Base-by-base conservation (phyloP, 1,140 invertebrate species). In the Ridgeia piscesae region DNA sequence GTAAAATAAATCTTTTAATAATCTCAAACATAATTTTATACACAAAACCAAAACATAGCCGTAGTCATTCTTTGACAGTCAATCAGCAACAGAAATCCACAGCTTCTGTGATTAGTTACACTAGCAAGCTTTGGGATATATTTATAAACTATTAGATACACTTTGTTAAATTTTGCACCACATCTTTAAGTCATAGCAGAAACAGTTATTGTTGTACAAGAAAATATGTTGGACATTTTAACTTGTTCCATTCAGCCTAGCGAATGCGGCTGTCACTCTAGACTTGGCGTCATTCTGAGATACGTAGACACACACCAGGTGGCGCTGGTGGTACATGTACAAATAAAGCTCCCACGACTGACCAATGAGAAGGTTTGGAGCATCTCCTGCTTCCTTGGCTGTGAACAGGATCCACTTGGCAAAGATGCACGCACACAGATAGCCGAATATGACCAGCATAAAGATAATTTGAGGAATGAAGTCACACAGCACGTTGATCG, bases 401-500 rank as follows among this genome's bases (percentile, higher is more conserved):
- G 89, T 88, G 42, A 92, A 93, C n/a, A 90, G 35, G 91, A 98
- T 94, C 98, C 98, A 99, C 96, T 99, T 99, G 94, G 97, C 97
- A 95, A 99, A 98, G 89, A 98, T 97, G 96, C 99, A 97, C 93
- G 98, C 97, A 88, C 98, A 98, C 97, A 99, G 97, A 96, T 99
- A 99, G 89, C 98, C 97, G 97, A 99, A 99, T 50, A 99, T 97
- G 77, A 98, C 97, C 42, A 97, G 94, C 89, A 99, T 96, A 96
- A 99, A 99, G 48, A 99, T 95, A 17, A 99, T 95, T 96, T 99
- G 98, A 9, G 99, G 99, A 91, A 99, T 95, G 95, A 99, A 99
- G 96, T 99, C 98, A 94, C 98, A 97, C 92, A 99, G 94, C 89
- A 99, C 97, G 94, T 97, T 98, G 90, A 98, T 96, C 92, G 97